Conservation (phyloP, 2,888 invertebrate genomes). For the Xestia sexstrigata region DNA sequence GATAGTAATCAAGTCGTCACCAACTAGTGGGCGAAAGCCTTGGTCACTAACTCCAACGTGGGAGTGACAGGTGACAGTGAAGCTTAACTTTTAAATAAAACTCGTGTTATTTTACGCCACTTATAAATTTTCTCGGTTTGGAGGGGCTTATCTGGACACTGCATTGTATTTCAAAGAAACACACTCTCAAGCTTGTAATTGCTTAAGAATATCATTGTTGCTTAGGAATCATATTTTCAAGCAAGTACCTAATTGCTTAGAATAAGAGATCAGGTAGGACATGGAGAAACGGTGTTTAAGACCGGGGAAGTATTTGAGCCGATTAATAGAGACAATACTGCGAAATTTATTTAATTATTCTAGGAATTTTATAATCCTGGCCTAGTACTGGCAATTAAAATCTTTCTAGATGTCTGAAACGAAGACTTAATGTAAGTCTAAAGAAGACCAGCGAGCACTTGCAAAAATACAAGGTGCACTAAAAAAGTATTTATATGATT, state of each 20-base stretch:
- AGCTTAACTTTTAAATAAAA: constrained; percentile 43
- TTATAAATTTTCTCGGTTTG: constrained; percentile 14
- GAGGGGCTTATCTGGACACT: neutral
- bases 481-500: constrained; percentile 29
- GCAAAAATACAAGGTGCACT: neutral
- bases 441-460: neutral
- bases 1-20: constrained; percentile 46
- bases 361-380: neutral
- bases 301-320: neutral
- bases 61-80: constrained; percentile 40
- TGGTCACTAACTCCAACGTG: constrained; percentile 44
- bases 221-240: no score
- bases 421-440: no score
- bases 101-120: constrained; percentile 22
- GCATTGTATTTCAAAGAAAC: neutral
- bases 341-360: neutral
- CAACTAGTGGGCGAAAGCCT: constrained; percentile 60
- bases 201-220: no score
- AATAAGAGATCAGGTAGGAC: neutral
- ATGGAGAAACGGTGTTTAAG: neutral
- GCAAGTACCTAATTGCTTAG: neutral
- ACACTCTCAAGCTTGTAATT: no score
- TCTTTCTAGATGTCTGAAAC: neutral
- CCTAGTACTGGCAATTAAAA: neutral
- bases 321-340: neutral